Evolutionary conservation across 1,140 invertebrate species (phyloP).

Genomic region (Olivierus martensii): DNA sequence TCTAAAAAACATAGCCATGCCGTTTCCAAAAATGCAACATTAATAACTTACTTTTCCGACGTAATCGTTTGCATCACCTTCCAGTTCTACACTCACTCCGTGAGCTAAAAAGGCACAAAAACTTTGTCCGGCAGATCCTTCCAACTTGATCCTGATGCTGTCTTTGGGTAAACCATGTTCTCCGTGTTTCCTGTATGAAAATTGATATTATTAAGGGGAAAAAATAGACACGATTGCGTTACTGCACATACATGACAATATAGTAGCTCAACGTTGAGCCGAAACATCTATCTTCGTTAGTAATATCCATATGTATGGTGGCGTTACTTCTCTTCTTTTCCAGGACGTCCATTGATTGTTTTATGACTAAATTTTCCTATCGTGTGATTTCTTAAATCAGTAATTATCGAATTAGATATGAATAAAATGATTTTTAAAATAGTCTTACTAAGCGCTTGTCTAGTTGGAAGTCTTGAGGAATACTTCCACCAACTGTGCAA

Average conservation of each 20-base stretch:
- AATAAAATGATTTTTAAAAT: neutral
- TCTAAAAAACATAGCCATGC: too few species aligned
- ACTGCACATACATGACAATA: conserved; percentile 70
- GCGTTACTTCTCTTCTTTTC: conserved; percentile 42
- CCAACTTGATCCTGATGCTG: conserved; percentile 71
- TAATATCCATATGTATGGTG: conserved; percentile 66
- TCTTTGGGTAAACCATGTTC: conserved; percentile 74
- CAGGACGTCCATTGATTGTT: conserved; percentile 54
- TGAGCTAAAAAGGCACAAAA: conserved; percentile 95
- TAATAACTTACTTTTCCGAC: conserved; percentile 56
- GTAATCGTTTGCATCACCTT: conserved; percentile 98
- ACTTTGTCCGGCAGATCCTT: conserved; percentile 94
- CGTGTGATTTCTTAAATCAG: neutral
- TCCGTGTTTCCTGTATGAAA: conserved; percentile 70
- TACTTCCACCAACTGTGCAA: conserved; percentile 79
- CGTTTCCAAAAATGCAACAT: neutral
- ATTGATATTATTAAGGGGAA: too few species aligned
- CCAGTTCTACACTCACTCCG: conserved; percentile 76
- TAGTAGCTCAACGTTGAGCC: conserved; percentile 86
- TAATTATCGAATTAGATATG: too few species aligned
- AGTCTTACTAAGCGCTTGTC: conserved; percentile 52
- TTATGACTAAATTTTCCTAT: conserved; percentile 67
- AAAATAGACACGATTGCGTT: too few species aligned
- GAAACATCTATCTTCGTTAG: conserved; percentile 85
- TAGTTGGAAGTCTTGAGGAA: conserved; percentile 75